Conservation (phyloP, 2,113 vertebrate species). For the Pleuronectes platessa region DNA sequence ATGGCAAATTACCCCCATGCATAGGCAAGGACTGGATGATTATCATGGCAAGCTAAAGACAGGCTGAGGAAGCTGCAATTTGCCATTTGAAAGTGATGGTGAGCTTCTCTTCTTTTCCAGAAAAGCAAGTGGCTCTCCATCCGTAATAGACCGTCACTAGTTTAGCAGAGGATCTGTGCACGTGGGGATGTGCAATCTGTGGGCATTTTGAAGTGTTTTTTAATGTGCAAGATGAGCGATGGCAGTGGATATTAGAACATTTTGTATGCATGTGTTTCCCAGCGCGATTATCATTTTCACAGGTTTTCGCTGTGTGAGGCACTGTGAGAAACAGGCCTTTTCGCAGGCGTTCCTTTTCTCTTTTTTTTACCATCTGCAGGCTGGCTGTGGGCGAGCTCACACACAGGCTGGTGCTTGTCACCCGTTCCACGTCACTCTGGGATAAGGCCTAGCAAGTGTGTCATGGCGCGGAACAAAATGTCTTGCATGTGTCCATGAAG, state of each 20-base stretch:
- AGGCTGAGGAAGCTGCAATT: conserved; percentile 78
- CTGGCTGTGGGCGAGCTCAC: conserved; percentile 68
- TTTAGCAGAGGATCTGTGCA: conserved; percentile 57
- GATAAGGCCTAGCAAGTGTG: conserved; percentile 43
- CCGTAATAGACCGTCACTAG: conserved; percentile 72
- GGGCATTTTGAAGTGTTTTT: conserved; percentile 64
- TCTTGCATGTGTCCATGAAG: conserved; percentile 43
- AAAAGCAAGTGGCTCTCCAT: conserved; percentile 66
- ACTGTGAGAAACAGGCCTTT: conserved; percentile 62
- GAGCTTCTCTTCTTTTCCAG: conserved; percentile 22
- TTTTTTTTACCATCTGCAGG: conserved; percentile 67
- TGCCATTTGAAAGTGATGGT: conserved; percentile 74
- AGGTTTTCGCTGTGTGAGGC: conserved; percentile 52
- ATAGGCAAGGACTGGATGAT: conserved; percentile 71
- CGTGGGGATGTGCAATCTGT: conserved; percentile 53
- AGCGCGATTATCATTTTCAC: conserved; percentile 50
- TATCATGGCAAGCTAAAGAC: conserved; percentile 75
- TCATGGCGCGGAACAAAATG: conserved; percentile 67
- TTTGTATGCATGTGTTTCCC: conserved; percentile 27
- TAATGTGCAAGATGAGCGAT: conserved; percentile 49
- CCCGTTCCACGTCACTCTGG: conserved; percentile 57
- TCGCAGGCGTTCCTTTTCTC: conserved; percentile 44
- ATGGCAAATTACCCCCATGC: conserved; percentile 76
- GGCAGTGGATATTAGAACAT: conserved; percentile 23
- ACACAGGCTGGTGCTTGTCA: conserved; percentile 71